phyloP scores from a whole-genome alignment of 92 coral and sea anemone genomes.

The Nematostella vectensis region DNA sequence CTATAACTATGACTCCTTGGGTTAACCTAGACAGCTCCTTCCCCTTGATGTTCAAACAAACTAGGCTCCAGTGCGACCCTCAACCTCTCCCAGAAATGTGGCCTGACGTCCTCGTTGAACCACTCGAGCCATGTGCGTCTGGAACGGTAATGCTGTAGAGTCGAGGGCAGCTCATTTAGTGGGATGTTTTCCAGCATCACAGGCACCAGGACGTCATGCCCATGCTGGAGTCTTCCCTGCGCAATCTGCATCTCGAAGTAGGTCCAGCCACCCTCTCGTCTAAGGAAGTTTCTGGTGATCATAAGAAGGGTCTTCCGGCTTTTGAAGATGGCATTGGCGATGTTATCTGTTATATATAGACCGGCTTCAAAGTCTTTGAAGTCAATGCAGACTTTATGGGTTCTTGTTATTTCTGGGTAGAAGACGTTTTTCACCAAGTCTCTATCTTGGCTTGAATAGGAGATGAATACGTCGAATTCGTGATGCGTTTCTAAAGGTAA shows the following conservation, averaged over 20 bases:
- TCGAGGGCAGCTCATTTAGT: slow-evolving; percentile 25
- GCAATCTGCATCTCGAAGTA: slow-evolving; percentile 46
- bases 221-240: slow-evolving; percentile 34
- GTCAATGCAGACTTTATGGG: slow-evolving; percentile 40
- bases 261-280: slow-evolving; percentile 34
- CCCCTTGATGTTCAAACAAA: too few relatives aligned
- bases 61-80: slow-evolving; percentile 37
- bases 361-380: slow-evolving; percentile 38
- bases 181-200: slow-evolving; percentile 33
- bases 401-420: slow-evolving; percentile 12
- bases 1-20: too few relatives aligned
- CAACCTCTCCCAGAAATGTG: slow-evolving; percentile 49
- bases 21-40: too few relatives aligned
- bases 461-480: slow-evolving; percentile 45
- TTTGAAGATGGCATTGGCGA: slow-evolving; percentile 37
- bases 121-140: slow-evolving; percentile 43
- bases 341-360: slow-evolving; percentile 29
- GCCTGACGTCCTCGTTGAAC: slow-evolving; percentile 38
- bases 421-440: slow-evolving; percentile 32
- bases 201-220: slow-evolving; percentile 35
- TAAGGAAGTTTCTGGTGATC: slow-evolving; percentile 33
- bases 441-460: slow-evolving; percentile 39
- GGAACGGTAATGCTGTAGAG: slow-evolving; percentile 37
- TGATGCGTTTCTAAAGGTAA: not conserved
- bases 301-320: slow-evolving; percentile 46